Percentiles rank a stretch among this genome's conserved stretches.
Evolutionary conservation across 2,113 vertebrate species (phyloP).

Genomic region (Trematomus loennbergii): DNA sequence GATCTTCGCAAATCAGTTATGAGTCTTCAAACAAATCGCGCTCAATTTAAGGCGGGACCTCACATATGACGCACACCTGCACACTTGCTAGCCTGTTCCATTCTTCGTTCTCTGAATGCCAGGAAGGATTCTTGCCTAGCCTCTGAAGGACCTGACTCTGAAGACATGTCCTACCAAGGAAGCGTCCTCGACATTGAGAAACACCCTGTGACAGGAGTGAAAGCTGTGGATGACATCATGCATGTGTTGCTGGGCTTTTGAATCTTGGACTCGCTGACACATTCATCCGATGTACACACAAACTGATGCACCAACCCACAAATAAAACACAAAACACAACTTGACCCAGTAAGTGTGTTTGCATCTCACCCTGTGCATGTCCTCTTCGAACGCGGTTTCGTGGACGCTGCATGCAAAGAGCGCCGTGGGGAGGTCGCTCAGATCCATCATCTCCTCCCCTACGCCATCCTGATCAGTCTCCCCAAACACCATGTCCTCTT

Average conservation of each 20-base stretch:
- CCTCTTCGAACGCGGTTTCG: slow-evolving; percentile 89
- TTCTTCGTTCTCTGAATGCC: too few species aligned
- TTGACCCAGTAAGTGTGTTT: slow-evolving; percentile 3
- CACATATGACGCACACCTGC: too few species aligned
- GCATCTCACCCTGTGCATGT: slow-evolving; percentile 87
- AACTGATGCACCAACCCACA: slow-evolving; percentile 8
- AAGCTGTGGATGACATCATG: slow-evolving; percentile 51
- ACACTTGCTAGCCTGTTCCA: too few species aligned
- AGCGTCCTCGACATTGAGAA: too few species aligned
- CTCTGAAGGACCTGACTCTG: too few species aligned
- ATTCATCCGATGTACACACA: slow-evolving; percentile 17
- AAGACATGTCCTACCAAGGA: too few species aligned
- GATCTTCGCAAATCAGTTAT: too few species aligned
- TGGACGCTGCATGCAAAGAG: slow-evolving; percentile 94
- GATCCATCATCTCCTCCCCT: slow-evolving; percentile 93
- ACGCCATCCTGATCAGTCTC: slow-evolving; percentile 88
- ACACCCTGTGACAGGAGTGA: slow-evolving; percentile 18
- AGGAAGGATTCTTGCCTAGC: too few species aligned
- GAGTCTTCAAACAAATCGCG: too few species aligned
- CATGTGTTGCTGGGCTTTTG: slow-evolving; percentile 39
- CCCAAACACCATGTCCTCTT: slow-evolving; percentile 93
- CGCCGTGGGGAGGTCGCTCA: slow-evolving; percentile 92
- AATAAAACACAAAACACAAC: slow-evolving; percentile 2
- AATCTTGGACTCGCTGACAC: slow-evolving; percentile 31
- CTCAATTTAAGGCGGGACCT: too few species aligned